These are phyloP conservation scores for Falco berigora DNA, from an alignment of 2,797 vertebrate genomes.

Conservation along the genomic window DNA sequence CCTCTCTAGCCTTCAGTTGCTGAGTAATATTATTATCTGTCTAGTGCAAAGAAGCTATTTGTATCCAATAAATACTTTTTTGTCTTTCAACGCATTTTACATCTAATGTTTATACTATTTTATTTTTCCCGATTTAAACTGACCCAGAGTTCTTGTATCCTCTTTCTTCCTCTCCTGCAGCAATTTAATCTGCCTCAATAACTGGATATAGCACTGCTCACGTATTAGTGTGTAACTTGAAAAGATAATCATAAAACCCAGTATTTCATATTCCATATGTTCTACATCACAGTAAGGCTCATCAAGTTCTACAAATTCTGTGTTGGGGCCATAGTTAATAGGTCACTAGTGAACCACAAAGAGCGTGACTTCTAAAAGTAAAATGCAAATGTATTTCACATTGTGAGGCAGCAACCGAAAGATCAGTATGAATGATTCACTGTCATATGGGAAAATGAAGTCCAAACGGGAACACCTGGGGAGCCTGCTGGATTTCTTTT, in stretches of 20 bases:
- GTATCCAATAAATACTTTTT: slow-evolving; percentile 39
- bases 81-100: slow-evolving; percentile 12
- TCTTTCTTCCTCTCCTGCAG: not conserved
- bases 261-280: not conserved
- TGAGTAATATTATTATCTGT: not conserved
- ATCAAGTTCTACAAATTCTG: not conserved
- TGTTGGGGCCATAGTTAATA: not conserved
- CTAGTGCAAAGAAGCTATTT: not conserved
- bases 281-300: not conserved
- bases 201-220: not conserved
- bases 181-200: not conserved
- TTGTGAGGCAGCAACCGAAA: not conserved
- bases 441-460: not conserved
- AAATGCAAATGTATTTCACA: not conserved
- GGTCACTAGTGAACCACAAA: not conserved
- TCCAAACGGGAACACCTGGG: not conserved
- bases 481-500: not conserved
- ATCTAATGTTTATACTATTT: not conserved
- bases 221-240: not conserved
- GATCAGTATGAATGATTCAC: not conserved
- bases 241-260: not conserved
- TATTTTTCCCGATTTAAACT: not conserved
- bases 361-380: not conserved
- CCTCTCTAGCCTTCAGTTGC: not conserved
- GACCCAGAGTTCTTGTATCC: not conserved